A percentile compares a stretch with the other conserved stretches of the same genome.
These are phyloP conservation scores for Pelecanus crispus DNA, from an alignment of 2,113 vertebrate species.

Conservation along the genomic window DNA sequence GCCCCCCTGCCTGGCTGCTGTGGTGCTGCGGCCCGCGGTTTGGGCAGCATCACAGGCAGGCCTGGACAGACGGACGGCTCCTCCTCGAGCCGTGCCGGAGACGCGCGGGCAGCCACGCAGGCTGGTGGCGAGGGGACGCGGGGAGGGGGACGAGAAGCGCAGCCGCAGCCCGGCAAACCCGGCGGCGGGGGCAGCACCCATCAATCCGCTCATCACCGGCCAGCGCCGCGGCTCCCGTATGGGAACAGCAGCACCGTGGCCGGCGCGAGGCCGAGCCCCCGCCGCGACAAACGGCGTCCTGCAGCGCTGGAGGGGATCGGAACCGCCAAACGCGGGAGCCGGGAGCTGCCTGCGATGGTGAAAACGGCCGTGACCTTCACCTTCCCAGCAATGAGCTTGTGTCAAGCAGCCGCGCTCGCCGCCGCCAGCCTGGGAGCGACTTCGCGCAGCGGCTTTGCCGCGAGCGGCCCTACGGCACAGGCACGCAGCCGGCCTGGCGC, in stretches of 20 bases:
- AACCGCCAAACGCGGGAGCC: neutral
- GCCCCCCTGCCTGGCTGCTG: neutral
- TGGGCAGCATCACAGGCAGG: neutral
- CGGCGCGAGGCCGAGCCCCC: rapidly evolving
- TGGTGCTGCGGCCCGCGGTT: neutral
- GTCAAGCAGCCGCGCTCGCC: neutral
- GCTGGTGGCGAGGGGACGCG: neutral
- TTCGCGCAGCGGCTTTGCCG: neutral
- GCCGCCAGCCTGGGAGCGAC: neutral
- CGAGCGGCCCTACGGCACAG: rapidly evolving
- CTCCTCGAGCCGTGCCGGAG: neutral
- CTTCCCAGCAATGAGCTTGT: neutral
- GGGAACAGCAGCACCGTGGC: rapidly evolving
- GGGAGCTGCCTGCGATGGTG: neutral
- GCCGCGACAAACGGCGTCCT: neutral
- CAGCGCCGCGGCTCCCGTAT: rapidly evolving
- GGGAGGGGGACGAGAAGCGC: neutral
- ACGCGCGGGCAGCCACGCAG: rapidly evolving
- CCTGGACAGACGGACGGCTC: neutral
- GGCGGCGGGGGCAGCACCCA: neutral
- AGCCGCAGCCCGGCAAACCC: rapidly evolving
- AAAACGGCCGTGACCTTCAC: neutral
- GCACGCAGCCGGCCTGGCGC: rapidly evolving
- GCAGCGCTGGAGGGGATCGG: neutral
- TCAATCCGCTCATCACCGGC: rapidly evolving